phyloP scores from a whole-genome alignment of 1,140 invertebrate species.

The Drosophila persimilis region DNA sequence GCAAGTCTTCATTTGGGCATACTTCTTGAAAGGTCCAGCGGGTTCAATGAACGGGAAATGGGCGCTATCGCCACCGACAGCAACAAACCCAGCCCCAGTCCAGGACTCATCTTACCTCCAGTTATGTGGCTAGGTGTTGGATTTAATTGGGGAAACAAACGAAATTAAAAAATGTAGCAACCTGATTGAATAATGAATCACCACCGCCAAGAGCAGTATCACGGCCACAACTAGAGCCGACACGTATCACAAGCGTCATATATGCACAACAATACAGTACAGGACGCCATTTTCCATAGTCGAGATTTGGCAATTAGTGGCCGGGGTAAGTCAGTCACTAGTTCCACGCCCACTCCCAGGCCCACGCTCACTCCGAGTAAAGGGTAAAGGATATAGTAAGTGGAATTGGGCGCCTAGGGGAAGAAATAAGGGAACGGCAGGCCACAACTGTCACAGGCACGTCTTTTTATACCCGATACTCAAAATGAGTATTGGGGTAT shows the following conservation, averaged over 20 bases:
- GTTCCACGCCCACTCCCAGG: too few relatives aligned
- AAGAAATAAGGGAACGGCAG: too few relatives aligned
- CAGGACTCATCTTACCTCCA: too few relatives aligned
- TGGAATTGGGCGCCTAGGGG: too few relatives aligned
- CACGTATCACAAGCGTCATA: slow-evolving; percentile 30
- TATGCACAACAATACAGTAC: too few relatives aligned
- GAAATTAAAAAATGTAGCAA: slow-evolving; percentile 74
- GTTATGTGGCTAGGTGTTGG: slow-evolving; percentile 22
- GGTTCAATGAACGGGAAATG: slow-evolving; percentile 62
- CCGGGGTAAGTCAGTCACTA: not conserved
- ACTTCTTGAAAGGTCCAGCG: slow-evolving; percentile 23
- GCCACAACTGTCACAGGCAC: too few relatives aligned
- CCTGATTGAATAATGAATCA: slow-evolving; percentile 75
- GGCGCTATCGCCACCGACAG: slow-evolving; percentile 21
- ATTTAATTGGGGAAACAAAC: slow-evolving; percentile 74
- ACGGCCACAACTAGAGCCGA: slow-evolving; percentile 13
- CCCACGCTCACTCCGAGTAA: too few relatives aligned
- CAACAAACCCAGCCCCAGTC: not conserved
- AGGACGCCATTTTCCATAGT: not conserved
- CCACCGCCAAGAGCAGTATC: not conserved
- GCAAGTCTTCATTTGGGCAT: slow-evolving; percentile 37
- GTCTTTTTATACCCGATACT: too few relatives aligned
- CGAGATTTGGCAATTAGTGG: slow-evolving; percentile 17
- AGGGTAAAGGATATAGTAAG: too few relatives aligned
- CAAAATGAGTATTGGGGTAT: too few relatives aligned